Evolutionary conservation across 2,888 invertebrate genomes (phyloP).

Genomic region (Mongoloraphidia duomilia): DNA sequence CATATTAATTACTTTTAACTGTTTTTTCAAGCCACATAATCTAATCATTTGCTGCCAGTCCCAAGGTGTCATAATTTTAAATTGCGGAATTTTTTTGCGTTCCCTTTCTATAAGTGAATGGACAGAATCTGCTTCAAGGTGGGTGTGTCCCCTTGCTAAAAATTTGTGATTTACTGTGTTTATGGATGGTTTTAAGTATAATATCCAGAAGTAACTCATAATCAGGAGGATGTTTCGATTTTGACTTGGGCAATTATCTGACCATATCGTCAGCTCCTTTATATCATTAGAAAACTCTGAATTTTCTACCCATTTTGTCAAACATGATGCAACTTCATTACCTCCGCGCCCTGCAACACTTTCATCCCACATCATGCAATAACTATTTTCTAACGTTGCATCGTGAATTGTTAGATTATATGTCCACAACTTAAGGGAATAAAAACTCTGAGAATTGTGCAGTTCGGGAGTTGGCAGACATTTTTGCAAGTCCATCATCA

Average conservation of each 20-base stretch:
- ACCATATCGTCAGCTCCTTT: constrained; percentile 8
- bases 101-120: constrained; percentile 10
- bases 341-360: constrained; percentile 13
- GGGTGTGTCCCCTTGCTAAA: constrained; percentile 14
- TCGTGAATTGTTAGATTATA: constrained; percentile 10
- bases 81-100: constrained; percentile 8
- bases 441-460: constrained; percentile 12
- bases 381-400: constrained; percentile 2
- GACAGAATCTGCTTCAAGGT: constrained; percentile 12
- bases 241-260: constrained; percentile 9
- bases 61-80: constrained; percentile 14
- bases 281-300: not conserved
- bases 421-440: constrained; percentile 12
- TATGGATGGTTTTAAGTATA: constrained; percentile 4
- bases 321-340: constrained; percentile 15
- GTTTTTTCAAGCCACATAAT: not conserved
- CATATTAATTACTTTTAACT: constrained; percentile 1
- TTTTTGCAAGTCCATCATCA: constrained; percentile 13
- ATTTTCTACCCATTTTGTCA: constrained; percentile 13
- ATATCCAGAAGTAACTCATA: constrained; percentile 6
- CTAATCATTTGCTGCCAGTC: constrained; percentile 16
- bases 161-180: constrained; percentile 15
- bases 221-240: constrained; percentile 6
- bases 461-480: constrained; percentile 12
- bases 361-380: constrained; percentile 16